Evolutionary conservation across 2,113 vertebrate species (phyloP).

Genomic region (Gracilinanus agilis): DNA sequence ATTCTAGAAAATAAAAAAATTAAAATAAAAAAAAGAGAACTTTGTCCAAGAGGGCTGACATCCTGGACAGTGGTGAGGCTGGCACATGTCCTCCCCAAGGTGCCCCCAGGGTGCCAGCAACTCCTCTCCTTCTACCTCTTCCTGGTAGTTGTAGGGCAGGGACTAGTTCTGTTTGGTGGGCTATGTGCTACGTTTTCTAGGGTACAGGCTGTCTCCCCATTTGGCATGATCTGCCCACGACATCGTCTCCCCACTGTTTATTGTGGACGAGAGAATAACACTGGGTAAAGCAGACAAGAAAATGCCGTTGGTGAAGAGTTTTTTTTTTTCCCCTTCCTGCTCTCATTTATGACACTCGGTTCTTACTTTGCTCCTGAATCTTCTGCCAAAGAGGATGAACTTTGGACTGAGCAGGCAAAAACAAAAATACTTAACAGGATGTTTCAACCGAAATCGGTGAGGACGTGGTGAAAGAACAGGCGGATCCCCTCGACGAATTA

Average conservation of each 20-base stretch:
- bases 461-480: background rate
- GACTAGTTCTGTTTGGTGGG: too few species aligned
- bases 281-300: background rate
- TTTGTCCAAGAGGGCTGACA: too few species aligned
- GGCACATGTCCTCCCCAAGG: too few species aligned
- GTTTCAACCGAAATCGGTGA: background rate
- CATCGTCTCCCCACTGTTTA: background rate
- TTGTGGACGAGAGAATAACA: background rate
- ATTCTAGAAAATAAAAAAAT: too few species aligned
- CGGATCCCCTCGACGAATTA: background rate
- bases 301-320: background rate
- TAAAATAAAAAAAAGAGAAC: too few species aligned
- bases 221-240: background rate
- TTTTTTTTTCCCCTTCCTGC: background rate
- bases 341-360: background rate
- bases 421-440: background rate
- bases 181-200: accelerated
- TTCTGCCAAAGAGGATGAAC: background rate
- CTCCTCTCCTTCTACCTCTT: too few species aligned
- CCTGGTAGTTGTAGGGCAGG: too few species aligned
- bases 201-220: background rate
- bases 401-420: background rate
- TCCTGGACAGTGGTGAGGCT: too few species aligned
- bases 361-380: background rate
- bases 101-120: too few species aligned